Percentiles rank a stretch among this genome's conserved stretches.
phyloP scores from a whole-genome alignment of 2,113 vertebrate species.

The Crypturellus undulatus region DNA sequence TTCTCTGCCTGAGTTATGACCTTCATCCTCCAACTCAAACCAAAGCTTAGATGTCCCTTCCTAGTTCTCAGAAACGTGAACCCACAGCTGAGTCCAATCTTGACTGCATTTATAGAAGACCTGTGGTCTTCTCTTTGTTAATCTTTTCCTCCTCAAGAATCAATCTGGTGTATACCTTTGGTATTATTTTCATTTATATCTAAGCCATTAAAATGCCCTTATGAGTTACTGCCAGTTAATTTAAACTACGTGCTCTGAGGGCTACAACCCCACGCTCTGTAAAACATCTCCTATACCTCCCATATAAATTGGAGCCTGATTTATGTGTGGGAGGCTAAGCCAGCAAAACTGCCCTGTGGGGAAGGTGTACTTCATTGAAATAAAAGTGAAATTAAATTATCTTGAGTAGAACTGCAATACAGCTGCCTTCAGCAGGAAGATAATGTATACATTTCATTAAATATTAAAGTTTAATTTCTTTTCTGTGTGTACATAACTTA shows the following conservation, averaged over 20 bases:
- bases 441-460: constrained; percentile 87
- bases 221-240: constrained; percentile 69
- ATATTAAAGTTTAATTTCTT: constrained; percentile 89
- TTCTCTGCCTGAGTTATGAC: background rate
- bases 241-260: constrained; percentile 32
- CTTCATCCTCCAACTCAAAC: background rate
- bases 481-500: constrained; percentile 62
- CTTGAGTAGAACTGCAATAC: constrained; percentile 81
- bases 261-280: constrained; percentile 55
- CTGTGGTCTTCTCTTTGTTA: background rate
- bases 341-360: constrained; percentile 75
- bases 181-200: constrained; percentile 63
- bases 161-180: constrained; percentile 5
- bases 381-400: constrained; percentile 88
- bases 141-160: constrained; percentile 47
- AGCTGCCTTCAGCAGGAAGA: constrained; percentile 84
- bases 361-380: constrained; percentile 79
- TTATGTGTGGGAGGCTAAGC: constrained; percentile 76
- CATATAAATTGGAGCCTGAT: constrained; percentile 80
- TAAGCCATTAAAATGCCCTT: constrained; percentile 62
- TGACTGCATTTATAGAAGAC: background rate
- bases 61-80: background rate
- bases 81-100: background rate
- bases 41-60: background rate
- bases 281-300: constrained; percentile 58